phyloP scores from a whole-genome alignment of 1,140 invertebrate species.

The Uloborus diversus region DNA sequence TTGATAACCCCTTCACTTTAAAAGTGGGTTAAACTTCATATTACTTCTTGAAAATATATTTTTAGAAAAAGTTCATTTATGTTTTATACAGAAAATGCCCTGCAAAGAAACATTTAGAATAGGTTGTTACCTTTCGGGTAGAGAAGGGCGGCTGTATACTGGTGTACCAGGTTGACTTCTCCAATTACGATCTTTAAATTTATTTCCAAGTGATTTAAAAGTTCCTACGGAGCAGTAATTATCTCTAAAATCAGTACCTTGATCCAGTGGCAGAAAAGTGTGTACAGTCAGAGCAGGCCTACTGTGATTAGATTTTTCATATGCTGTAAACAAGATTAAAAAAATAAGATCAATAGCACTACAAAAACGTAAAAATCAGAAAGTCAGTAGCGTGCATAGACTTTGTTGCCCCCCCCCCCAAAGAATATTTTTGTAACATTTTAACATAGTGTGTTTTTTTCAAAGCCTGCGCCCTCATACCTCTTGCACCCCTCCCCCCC shows the following conservation, averaged over 20 bases:
- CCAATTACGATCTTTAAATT: constrained; percentile 45
- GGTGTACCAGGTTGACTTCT: constrained; percentile 36
- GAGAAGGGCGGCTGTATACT: constrained; percentile 21
- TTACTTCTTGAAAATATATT: too few species aligned
- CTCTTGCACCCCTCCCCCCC: too few species aligned
- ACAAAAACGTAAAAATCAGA: neutral
- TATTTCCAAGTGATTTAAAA: constrained; percentile 49
- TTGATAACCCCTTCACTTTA: too few species aligned
- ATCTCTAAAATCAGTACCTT: constrained; percentile 3
- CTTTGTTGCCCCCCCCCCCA: too few species aligned
- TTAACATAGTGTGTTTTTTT: too few species aligned
- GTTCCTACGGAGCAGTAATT: constrained; percentile 41
- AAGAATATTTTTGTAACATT: too few species aligned
- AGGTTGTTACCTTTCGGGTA: constrained; percentile 29
- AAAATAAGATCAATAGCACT: neutral
- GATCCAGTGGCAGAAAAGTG: constrained; percentile 44
- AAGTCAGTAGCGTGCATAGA: too few species aligned
- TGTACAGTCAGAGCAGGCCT: constrained; percentile 45
- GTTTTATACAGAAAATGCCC: too few species aligned
- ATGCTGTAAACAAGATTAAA: constrained; percentile 4
- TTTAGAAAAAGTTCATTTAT: too few species aligned
- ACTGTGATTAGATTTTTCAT: constrained; percentile 32
- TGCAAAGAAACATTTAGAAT: too few species aligned
- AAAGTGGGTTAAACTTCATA: too few species aligned
- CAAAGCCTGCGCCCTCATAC: too few species aligned